phyloP scores from a whole-genome alignment of 2,888 invertebrate species.

The Euplagia quadripunctaria region DNA sequence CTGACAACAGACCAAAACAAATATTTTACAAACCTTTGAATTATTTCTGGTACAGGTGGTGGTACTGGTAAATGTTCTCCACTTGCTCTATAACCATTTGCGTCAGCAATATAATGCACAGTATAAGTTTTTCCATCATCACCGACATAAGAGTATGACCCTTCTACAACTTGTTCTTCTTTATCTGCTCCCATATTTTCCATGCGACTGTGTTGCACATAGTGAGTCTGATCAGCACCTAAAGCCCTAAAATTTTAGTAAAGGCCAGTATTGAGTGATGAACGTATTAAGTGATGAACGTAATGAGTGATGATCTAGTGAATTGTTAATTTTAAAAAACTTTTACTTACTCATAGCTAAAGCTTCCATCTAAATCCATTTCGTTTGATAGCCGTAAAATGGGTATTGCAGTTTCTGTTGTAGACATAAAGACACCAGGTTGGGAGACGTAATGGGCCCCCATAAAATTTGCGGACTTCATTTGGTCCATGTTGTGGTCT shows the following conservation, averaged over 20 bases:
- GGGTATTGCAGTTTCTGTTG: constrained; percentile 83
- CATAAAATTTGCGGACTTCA: constrained; percentile 67
- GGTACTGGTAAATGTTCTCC: constrained; percentile 93
- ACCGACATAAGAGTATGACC: constrained; percentile 89
- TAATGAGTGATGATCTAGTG: neutral
- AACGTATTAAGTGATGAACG: no score
- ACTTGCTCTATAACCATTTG: constrained; percentile 92
- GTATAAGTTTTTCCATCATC: constrained; percentile 89
- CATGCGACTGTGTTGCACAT: constrained; percentile 86
- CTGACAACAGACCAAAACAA: neutral
- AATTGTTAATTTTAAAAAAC: neutral
- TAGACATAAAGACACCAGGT: constrained; percentile 67
- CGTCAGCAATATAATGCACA: constrained; percentile 91
- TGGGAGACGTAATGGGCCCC: constrained; percentile 68
- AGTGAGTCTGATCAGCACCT: constrained; percentile 85
- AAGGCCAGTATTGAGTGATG: neutral
- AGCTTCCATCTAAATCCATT: constrained; percentile 87
- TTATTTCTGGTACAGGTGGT: constrained; percentile 91
- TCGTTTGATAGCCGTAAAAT: constrained; percentile 85
- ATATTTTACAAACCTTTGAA: constrained; percentile 81
- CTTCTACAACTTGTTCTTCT: constrained; percentile 88
- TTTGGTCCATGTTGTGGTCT: constrained; percentile 69
- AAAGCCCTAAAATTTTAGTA: constrained; percentile 69
- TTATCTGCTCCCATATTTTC: constrained; percentile 87
- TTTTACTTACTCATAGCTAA: constrained; percentile 84